Evolutionary conservation across 2,797 vertebrate genomes (phyloP).

Genomic region (Erethizon dorsatum): DNA sequence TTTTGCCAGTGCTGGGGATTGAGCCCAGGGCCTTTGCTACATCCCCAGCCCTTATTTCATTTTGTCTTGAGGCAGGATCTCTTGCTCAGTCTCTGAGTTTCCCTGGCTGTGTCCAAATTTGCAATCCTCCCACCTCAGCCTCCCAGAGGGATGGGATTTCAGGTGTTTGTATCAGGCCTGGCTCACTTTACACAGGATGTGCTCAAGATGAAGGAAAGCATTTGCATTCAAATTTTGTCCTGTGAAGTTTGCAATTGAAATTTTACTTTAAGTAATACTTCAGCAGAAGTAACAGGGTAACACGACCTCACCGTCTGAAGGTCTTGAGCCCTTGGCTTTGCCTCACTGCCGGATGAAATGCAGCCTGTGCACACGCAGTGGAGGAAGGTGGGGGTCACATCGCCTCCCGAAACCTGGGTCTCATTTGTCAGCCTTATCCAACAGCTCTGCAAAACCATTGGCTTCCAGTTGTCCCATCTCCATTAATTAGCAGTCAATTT

Average conservation of each 20-base stretch:
- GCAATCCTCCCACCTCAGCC: background rate
- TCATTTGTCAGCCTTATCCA: background rate
- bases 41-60: background rate
- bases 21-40: background rate
- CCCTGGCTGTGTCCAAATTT: background rate
- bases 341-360: background rate
- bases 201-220: background rate
- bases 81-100: background rate
- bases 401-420: background rate
- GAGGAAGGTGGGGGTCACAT: fast-evolving
- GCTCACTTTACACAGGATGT: background rate
- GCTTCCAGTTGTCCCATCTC: fast-evolving
- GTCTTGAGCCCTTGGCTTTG: background rate
- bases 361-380: background rate
- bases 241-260: background rate
- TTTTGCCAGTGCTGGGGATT: background rate
- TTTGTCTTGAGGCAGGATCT: background rate
- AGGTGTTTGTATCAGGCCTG: background rate
- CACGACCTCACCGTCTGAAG: background rate
- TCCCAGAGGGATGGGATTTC: background rate
- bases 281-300: background rate
- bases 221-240: background rate
- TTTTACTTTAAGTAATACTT: background rate
- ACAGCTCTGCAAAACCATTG: background rate
- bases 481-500: background rate